Evolutionary conservation across 2,113 vertebrate species (phyloP).

Genomic region (Pteruthius melanotis): DNA sequence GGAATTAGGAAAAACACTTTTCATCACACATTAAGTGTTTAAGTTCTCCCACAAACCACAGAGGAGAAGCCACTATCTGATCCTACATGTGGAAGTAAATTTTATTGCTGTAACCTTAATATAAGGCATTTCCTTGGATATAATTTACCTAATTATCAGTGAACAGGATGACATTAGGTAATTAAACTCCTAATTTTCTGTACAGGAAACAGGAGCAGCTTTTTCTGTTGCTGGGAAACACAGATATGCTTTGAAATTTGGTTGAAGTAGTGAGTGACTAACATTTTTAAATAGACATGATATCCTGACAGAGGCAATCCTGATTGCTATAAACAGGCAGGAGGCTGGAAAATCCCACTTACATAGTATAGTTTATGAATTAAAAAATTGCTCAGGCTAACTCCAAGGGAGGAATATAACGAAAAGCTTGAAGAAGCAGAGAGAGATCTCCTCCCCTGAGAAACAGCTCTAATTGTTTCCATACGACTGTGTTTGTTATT

Average conservation of each 20-base stretch:
- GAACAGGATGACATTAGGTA: constrained; percentile 10
- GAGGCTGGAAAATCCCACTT: neutral
- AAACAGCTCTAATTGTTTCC: neutral
- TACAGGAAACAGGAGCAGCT: constrained; percentile 3
- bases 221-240: constrained; percentile 52
- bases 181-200: constrained; percentile 38
- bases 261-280: neutral
- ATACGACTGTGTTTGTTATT: neutral
- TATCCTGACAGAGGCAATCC: constrained; percentile 6
- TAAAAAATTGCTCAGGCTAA: neutral
- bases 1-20: neutral
- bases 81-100: neutral
- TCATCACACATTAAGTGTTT: neutral
- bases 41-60: neutral
- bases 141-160: constrained; percentile 18
- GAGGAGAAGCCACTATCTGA: neutral
- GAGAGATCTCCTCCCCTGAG: neutral
- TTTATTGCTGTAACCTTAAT: neutral
- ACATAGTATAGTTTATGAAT: neutral
- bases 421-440: neutral
- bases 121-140: constrained; percentile 8
- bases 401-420: neutral
- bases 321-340: neutral
- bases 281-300: constrained; percentile 1
- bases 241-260: constrained; percentile 13